phyloP scores from a whole-genome alignment of 1,140 invertebrate genomes.

The Orussus abietinus region DNA sequence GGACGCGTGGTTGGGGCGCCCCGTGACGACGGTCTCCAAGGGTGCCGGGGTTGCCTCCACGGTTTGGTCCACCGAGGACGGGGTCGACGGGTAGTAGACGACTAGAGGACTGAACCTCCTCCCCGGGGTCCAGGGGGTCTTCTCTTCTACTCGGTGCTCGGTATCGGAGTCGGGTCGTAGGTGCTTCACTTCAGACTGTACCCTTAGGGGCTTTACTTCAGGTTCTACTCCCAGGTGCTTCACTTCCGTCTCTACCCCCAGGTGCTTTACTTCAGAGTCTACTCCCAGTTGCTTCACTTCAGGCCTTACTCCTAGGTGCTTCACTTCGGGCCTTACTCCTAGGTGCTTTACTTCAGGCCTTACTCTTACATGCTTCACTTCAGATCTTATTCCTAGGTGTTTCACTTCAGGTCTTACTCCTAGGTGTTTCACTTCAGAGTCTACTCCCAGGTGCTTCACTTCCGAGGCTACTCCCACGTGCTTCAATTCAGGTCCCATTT shows the following conservation, averaged over 20 bases:
- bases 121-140: slow-evolving; percentile 25
- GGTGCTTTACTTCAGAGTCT: too few relatives aligned
- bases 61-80: slow-evolving; percentile 47
- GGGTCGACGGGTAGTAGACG: slow-evolving; percentile 57
- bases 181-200: slow-evolving; percentile 1
- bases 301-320: slow-evolving; percentile 1
- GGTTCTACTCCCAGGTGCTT: slow-evolving; percentile 39
- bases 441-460: slow-evolving; percentile 1
- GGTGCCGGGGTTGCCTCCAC: slow-evolving; percentile 42
- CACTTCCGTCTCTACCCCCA: too few relatives aligned
- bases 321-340: slow-evolving; percentile 7
- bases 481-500: slow-evolving; percentile 40
- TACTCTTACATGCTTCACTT: slow-evolving; percentile 38
- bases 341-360: slow-evolving; percentile 32
- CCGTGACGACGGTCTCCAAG: slow-evolving; percentile 24
- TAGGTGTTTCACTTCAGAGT: slow-evolving; percentile 20
- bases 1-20: slow-evolving; percentile 35
- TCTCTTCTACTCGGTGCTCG: slow-evolving; percentile 24
- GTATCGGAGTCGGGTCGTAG: slow-evolving; percentile 13
- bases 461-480: slow-evolving; percentile 6
- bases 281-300: slow-evolving; percentile 25
- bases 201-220: slow-evolving; percentile 26
- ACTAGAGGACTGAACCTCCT: slow-evolving; percentile 59
- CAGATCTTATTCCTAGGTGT: too few relatives aligned
- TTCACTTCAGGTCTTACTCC: too few relatives aligned